phyloP scores from a whole-genome alignment of 1,140 invertebrate genomes.

The Macrostomum lignano region DNA sequence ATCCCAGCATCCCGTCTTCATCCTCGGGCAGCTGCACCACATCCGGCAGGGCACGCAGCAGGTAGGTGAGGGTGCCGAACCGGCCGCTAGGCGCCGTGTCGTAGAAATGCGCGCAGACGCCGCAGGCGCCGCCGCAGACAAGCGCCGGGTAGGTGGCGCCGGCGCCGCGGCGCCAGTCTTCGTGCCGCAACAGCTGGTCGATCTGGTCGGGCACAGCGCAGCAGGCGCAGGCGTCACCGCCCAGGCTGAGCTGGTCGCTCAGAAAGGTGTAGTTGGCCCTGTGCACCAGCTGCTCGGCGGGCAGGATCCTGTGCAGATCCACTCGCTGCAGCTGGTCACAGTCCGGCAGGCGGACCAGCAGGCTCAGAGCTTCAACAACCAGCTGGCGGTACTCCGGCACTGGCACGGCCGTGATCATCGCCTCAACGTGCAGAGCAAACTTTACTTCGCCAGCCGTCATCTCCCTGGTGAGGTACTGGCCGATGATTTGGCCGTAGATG shows the following conservation, averaged over 20 bases:
- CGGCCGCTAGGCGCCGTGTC: too few relatives aligned
- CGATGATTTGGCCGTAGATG: background rate
- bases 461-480: conserved; percentile 10
- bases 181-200: too few relatives aligned
- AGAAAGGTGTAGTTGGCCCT: conserved; percentile 76
- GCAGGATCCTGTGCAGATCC: conserved; percentile 36
- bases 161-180: too few relatives aligned
- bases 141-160: too few relatives aligned
- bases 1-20: too few relatives aligned
- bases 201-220: too few relatives aligned
- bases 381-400: conserved; percentile 92
- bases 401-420: conserved; percentile 77
- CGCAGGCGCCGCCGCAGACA: too few relatives aligned
- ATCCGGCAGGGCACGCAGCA: too few relatives aligned
- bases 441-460: conserved; percentile 95
- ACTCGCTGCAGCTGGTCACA: conserved; percentile 42
- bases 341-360: conserved; percentile 49
- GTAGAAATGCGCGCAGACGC: too few relatives aligned
- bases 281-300: conserved; percentile 66
- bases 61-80: too few relatives aligned
- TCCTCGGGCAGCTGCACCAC: too few relatives aligned
- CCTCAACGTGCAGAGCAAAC: conserved; percentile 84
- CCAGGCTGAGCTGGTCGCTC: conserved; percentile 84
- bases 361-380: conserved; percentile 84
- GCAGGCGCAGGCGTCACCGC: too few relatives aligned